A percentile compares a stretch with the other conserved stretches of the same genome.
These are phyloP conservation scores for Drosophila eohydei DNA, from an alignment of 2,888 invertebrate genomes.

Conservation along the genomic window DNA sequence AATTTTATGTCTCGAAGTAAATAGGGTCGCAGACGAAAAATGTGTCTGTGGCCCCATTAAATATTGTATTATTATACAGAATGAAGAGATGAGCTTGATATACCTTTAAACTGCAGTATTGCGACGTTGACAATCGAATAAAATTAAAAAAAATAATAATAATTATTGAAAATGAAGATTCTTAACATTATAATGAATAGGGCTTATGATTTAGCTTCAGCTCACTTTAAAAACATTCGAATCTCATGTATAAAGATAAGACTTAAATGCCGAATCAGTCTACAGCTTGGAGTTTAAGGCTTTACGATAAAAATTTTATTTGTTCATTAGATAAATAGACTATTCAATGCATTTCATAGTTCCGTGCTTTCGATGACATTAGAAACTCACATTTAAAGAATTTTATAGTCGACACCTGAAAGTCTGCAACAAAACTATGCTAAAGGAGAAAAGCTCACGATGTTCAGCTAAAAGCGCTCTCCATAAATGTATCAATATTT, in stretches of 20 bases:
- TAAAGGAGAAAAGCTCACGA: neutral
- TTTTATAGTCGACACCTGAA: conserved; percentile 10
- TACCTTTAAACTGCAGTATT: neutral
- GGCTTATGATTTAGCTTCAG: neutral
- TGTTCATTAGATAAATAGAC: neutral
- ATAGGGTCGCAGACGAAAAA: neutral
- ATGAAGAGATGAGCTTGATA: neutral
- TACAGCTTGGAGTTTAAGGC: no score
- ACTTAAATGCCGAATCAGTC: no score
- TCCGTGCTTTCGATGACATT: neutral
- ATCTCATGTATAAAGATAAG: no score
- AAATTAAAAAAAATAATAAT: neutral
- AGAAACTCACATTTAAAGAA: neutral
- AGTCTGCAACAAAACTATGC: conserved; percentile 28
- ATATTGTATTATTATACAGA: neutral
- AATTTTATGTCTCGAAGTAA: neutral
- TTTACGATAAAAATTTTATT: no score
- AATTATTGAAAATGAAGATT: neutral
- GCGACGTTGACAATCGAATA: no score
- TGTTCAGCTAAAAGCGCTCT: conserved; percentile 1
- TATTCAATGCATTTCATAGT: neutral
- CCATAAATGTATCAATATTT: neutral
- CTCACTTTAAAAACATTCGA: no score
- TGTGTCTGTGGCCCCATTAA: neutral
- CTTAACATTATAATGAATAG: neutral